Evolutionary conservation across 2,113 vertebrate species (phyloP), one percentile per base, ranked within the genome.

Genomic region (Ancistrus triradiatus): DNA sequence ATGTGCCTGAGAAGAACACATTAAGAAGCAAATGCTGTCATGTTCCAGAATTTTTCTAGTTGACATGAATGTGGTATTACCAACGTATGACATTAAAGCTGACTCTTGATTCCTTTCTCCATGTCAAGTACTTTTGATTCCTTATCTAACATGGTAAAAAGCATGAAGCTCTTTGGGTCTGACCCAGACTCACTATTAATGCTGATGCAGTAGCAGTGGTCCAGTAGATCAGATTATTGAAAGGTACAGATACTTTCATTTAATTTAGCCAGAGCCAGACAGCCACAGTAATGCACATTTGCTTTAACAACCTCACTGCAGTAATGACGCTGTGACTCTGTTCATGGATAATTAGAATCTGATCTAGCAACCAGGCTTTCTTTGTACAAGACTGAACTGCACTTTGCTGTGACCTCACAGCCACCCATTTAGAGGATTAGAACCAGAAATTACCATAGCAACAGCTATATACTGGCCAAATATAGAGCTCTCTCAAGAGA

Each of bases 281-380:
- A 47, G 50, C 6, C 14, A 17, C 25, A 22, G 27, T 44, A 46
- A 53, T 33, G 50, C 18, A n/a, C 47, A 51, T 42, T 63, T 19
- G 15, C 19, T 62, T 62, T 35, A 50, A 28, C 31, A 17, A 15
- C 50, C n/a, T 13, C n/a, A 17, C 24, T 55, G 27, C 50, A 46
- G 25, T 64, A 64, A 64, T 44, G 43, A n/a, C 27, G n/a, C 27
- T 33, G 28, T 22, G 49, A 64, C 38, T 64, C 3, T 24, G 50
- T 44, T 64, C 50, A 31, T 40, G 40, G 14, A 46, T 55, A 64
- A 64, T 64, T 64, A 64, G 40, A 64, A 17, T 35, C 14, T 46
- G 27, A 64, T 64, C 50, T 44, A 53, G 38, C 19, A 15, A 18
- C 50, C 18, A 33, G 28, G 40, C 38, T 64, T 64, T 33, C 14